Evolutionary conservation across 2,888 invertebrate species (phyloP), one percentile per base, ranked within the genome.

Genomic region (Rhagophthalmus giganteus): DNA sequence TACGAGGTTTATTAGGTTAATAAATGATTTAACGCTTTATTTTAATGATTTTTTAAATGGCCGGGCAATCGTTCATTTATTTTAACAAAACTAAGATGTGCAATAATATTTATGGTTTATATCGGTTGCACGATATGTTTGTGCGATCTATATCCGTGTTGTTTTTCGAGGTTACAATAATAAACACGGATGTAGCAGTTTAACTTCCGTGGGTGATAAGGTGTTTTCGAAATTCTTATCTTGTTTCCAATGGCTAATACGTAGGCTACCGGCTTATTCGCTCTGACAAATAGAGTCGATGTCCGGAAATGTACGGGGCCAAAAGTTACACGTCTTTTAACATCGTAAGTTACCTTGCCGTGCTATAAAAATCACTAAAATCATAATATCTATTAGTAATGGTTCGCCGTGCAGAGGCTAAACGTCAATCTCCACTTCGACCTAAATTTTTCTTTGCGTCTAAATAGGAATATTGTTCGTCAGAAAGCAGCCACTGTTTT

Each of bases 161-260:
- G 13, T 48, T 26, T 28, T 35, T 49, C 41, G 49, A 41, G 34
- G 45, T 32, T 48, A 44, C 15, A 47, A 53, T 33, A 53, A 53
- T 42, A 53, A 53, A 51, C 31, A 38, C 41, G 52, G 52, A 52
- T 41, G 46, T 52, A 45, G 26, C 16, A 37, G 28, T 33, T 46
- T 25, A 31, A 44, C 46, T 48, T 53, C 47, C 47, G 53, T 42
- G 15, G 35, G 34, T 30, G 53, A 53, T 53, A 53, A 48, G 31
- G 53, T 47, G 32, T 38, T 53, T 53, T 42, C 47, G 26, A 28
- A 47, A 42, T 34, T 38, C 45, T 51, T 44, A 42, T 50, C 44
- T 39, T 12, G 30, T 51, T 44, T 30, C 28, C 48, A 14, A 38
- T 13, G 24, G 24, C 32, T 26, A 24, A 12, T 33, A n/a, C n/a